These are phyloP conservation scores for Abscondita cerata DNA, from an alignment of 2,888 invertebrate species.

Conservation along the genomic window DNA sequence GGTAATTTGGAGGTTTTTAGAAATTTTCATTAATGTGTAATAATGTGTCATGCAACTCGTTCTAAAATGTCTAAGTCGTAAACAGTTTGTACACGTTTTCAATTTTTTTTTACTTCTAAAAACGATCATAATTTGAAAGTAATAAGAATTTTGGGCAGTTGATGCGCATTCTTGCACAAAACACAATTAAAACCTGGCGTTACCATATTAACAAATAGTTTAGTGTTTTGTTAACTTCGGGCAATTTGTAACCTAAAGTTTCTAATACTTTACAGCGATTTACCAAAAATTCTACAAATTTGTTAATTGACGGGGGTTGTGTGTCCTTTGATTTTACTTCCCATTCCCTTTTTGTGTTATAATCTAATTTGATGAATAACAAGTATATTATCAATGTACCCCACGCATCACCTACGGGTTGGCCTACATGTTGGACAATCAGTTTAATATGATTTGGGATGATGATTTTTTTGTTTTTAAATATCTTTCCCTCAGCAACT, in stretches of 20 bases:
- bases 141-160: not conserved
- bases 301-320: not conserved
- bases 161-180: not conserved
- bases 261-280: not conserved
- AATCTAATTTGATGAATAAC: not conserved
- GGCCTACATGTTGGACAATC: too few relatives aligned
- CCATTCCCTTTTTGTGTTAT: not conserved
- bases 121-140: not conserved
- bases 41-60: not conserved
- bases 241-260: not conserved
- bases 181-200: not conserved
- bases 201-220: not conserved
- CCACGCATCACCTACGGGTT: too few relatives aligned
- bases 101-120: not conserved
- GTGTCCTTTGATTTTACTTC: not conserved
- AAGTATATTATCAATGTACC: not conserved
- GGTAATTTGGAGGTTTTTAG: not conserved
- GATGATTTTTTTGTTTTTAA: not conserved
- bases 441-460: too few relatives aligned
- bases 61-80: not conserved
- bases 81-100: not conserved
- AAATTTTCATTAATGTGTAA: not conserved
- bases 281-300: not conserved
- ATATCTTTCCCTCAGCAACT: not conserved
- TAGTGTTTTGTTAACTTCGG: not conserved